phyloP scores from a whole-genome alignment of 2,888 invertebrate species.

The Apoda limacodes region DNA sequence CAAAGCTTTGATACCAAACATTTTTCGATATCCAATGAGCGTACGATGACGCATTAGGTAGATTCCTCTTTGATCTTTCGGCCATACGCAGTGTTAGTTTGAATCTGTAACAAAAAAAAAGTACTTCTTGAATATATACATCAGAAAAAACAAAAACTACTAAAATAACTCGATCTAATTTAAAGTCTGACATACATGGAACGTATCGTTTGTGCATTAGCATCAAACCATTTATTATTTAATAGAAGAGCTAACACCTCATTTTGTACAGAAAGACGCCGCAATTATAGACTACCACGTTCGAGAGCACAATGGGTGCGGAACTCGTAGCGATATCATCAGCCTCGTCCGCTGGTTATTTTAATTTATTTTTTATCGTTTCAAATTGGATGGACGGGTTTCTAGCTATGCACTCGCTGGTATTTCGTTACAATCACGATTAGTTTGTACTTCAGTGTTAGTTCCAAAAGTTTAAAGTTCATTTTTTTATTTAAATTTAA shows the following conservation, averaged over 20 bases:
- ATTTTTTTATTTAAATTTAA: constrained; percentile 45
- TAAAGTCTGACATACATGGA: constrained; percentile 33
- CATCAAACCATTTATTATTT: constrained; percentile 59
- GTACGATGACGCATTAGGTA: constrained; percentile 56
- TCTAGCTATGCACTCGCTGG: constrained; percentile 41
- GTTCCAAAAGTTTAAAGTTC: constrained; percentile 56
- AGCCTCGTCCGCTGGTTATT: constrained; percentile 43
- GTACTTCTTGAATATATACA: constrained; percentile 54
- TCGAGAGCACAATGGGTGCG: constrained; percentile 50
- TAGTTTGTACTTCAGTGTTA: constrained; percentile 28
- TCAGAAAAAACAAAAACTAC: constrained; percentile 24
- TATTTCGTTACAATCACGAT: constrained; percentile 45
- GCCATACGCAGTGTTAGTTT: constrained; percentile 60
- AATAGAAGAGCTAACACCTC: constrained; percentile 67
- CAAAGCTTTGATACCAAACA: constrained; percentile 33
- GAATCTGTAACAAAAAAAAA: constrained; percentile 52
- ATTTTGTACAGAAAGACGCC: constrained; percentile 64
- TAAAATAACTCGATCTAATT: constrained; percentile 26
- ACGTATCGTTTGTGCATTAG: constrained; percentile 34
- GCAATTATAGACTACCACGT: constrained; percentile 61
- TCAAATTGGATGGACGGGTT: constrained; percentile 57
- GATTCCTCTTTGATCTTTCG: constrained; percentile 51
- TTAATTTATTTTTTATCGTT: constrained; percentile 68
- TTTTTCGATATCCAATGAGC: constrained; percentile 50
- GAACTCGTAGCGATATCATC: constrained; percentile 61